Evolutionary conservation across 2,113 vertebrate genomes (phyloP).

Genomic region (Machaerirhynchus nigripectus): DNA sequence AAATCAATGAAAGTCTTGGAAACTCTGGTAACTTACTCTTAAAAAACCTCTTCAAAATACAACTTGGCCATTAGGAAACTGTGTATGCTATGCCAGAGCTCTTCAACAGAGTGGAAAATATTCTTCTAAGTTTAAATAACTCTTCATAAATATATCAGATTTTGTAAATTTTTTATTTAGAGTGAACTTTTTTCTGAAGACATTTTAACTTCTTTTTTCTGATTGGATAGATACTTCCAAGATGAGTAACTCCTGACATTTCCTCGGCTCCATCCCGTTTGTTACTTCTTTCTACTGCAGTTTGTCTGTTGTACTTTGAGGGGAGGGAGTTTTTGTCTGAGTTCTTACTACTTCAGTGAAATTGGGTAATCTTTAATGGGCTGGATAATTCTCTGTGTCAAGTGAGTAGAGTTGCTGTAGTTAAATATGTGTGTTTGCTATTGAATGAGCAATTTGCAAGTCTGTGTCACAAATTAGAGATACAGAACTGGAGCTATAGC

Average conservation of each 20-base stretch:
- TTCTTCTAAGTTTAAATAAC: background rate
- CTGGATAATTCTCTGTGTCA: background rate
- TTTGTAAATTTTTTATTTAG: background rate
- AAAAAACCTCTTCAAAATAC: background rate
- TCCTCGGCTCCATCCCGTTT: background rate
- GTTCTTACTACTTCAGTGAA: background rate
- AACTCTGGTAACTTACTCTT: background rate
- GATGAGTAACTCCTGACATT: background rate
- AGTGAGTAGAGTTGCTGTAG: background rate
- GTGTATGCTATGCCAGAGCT: background rate
- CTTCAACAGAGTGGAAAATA: background rate
- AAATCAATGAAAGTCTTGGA: background rate
- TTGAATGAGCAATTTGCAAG: background rate
- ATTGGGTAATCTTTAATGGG: background rate
- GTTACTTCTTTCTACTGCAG: background rate
- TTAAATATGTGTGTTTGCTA: background rate
- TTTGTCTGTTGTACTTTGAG: background rate
- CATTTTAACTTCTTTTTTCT: background rate
- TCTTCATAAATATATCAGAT: background rate
- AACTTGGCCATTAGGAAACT: background rate
- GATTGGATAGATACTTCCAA: background rate
- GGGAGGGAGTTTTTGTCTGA: background rate
- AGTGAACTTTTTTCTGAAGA: background rate
- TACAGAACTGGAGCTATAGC: background rate
- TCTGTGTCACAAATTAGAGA: background rate